Evolutionary conservation across 2,888 invertebrate species (phyloP), one percentile per base, ranked within the genome.

Genomic region (Microctonus hyperodae): DNA sequence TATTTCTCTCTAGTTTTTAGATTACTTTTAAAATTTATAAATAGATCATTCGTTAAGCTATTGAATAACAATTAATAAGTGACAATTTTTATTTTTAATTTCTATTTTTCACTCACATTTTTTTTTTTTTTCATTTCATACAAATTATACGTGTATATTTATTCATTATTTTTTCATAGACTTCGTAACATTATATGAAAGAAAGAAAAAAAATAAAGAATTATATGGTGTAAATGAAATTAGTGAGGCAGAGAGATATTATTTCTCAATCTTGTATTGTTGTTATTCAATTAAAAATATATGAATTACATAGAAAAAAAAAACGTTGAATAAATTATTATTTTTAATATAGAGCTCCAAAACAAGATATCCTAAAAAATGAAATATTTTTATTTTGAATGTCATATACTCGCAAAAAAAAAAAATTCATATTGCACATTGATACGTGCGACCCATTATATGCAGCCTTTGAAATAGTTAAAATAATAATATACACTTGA

Each of bases 241-340:
- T 56, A 70, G 59, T 59, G 61, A 67, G 63, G 7, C 28, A 69
- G 62, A 64, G 55, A 70, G 63, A 65, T 60, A 65, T 65, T 67
- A 69, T 71, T 72, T 67, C 66, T 69, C 68, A 69, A 68, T 71
- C 69, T 70, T 69, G 48, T 64, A 71, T 72, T 70, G 70, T 72
- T 72, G 72, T 72, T 72, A 72, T 72, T 70, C 63, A 67, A 72
- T 72, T 72, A 70, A 67, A 44, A 69, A 70, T 64, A 71, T 71
- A 67, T 71, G 67, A 70, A 70, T 72, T 69, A 68, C 50, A 72
- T 72, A 72, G 72, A 69, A 70, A 72, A 63, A 31, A 28, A 28
- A 28, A 28, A 7, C 3, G 28, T 5, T 3, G 7, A 28, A 7
- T 58, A 58, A 69, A 68, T 70, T 72, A 70, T 70, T 70, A 68